Evolutionary conservation across 2,113 vertebrate genomes (phyloP), one percentile per base, ranked within the genome.

Genomic region (Toxostoma redivivum): DNA sequence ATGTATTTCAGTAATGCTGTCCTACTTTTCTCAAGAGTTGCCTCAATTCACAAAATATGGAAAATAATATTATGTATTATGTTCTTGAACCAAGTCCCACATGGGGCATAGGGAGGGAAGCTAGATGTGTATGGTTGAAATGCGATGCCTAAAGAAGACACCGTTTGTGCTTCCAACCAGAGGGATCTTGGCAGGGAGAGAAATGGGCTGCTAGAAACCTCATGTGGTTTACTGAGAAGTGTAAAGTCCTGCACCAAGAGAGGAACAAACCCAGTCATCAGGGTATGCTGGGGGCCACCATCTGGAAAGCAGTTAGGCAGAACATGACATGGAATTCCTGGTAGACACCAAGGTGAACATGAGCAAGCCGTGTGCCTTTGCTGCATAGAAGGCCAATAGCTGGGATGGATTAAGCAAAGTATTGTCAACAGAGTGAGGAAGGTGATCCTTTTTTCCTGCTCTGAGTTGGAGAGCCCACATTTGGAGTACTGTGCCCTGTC

Each of bases 261-360:
- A 81, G 9, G n/a, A 64, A 24, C 6, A 67, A 57, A 5, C 2
- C 1, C 42, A 76, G 20, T 5, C 15, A 56, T 3, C 9, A 27
- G 2, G 4, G 5, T 21, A 14, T 16, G 4, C 9, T 71, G 15
- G 10, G 3, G 5, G 0, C 8, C 20, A 64, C 8, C 11, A 58
- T 3, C 5, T 58, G 22, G 14, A 77, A 90, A 81, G 15, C 21
- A 54, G 16, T 11, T 67, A 20, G n/a, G 11, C 15, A 40, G 21
- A 48, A 66, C 76, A 57, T 8, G 2, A 11, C 8, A 14, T 20
- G 4, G 9, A 6, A 10, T 5, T 77, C 38, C 31, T 33, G 7
- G 12, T 33, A 33, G 24, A 62, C n/a, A 38, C 7, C 15, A 77
- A 50, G 2, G 11, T 20, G 14, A 66, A 54, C 4, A 28, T 7